phyloP scores from a whole-genome alignment of 2,888 invertebrate species.

The Megastigmus dorsalis region DNA sequence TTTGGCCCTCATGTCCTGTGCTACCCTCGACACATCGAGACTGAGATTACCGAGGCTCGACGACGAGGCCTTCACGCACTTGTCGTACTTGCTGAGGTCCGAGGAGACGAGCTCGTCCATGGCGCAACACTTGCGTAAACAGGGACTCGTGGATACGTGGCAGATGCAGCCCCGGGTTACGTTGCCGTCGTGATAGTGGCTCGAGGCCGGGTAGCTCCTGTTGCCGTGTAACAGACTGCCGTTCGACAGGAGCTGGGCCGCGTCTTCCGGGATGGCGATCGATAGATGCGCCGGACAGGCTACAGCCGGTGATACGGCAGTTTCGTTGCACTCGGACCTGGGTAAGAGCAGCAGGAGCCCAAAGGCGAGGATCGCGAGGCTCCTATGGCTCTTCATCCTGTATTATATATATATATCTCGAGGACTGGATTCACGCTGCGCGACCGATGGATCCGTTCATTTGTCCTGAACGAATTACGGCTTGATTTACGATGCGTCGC shows the following conservation, averaged over 20 bases:
- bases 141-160: conserved; percentile 51
- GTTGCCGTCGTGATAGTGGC: conserved; percentile 44
- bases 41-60: too few relatives aligned
- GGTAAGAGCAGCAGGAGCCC: too few relatives aligned
- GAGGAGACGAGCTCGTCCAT: not conserved
- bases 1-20: not conserved
- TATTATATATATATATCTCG: too few relatives aligned
- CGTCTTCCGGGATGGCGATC: conserved; percentile 30
- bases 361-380: too few relatives aligned
- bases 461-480: too few relatives aligned
- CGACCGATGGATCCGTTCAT: too few relatives aligned
- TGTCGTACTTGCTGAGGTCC: too few relatives aligned
- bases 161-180: conserved; percentile 64
- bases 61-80: not conserved
- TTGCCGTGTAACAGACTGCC: conserved; percentile 55
- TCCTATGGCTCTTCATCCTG: too few relatives aligned
- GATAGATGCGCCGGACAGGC: conserved; percentile 53
- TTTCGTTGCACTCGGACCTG: too few relatives aligned
- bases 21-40: not conserved
- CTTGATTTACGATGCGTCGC: too few relatives aligned
- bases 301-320: too few relatives aligned
- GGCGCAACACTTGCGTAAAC: conserved; percentile 70
- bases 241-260: not conserved
- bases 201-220: not conserved
- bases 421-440: too few relatives aligned